A percentile compares a stretch with the other conserved stretches of the same genome.
Evolutionary conservation across 2,797 vertebrate genomes (phyloP).

Genomic region (Ispidina picta): DNA sequence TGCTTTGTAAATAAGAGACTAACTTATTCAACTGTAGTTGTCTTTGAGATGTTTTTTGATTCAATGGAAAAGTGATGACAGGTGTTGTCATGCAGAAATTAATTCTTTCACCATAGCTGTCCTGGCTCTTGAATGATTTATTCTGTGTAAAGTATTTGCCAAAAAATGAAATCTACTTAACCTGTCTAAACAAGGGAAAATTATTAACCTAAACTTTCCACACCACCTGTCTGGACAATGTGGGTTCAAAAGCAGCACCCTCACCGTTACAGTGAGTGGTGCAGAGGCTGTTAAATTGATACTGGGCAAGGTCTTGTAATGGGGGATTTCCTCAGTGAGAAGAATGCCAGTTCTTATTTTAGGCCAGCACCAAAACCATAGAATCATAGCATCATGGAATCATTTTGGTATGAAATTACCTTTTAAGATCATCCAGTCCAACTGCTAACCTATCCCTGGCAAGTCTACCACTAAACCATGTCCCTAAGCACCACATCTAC

Average conservation of each 20-base stretch:
- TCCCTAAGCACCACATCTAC: not conserved
- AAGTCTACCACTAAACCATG: not conserved
- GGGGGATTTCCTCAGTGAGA: slow-evolving; percentile 23
- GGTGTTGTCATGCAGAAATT: slow-evolving; percentile 55
- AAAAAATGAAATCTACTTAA: slow-evolving; percentile 59
- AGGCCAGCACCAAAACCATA: not conserved
- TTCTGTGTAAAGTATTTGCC: slow-evolving; percentile 58
- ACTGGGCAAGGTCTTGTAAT: not conserved
- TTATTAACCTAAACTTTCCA: slow-evolving; percentile 37
- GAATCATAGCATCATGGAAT: not conserved
- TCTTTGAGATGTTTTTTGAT: slow-evolving; percentile 38
- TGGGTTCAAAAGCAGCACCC: not conserved
- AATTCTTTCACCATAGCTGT: slow-evolving; percentile 65
- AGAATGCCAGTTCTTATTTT: not conserved
- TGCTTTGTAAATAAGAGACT: slow-evolving; percentile 34
- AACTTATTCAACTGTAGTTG: slow-evolving; percentile 11
- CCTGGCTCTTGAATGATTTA: slow-evolving; percentile 38
- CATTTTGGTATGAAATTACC: not conserved
- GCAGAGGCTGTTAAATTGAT: slow-evolving; percentile 28
- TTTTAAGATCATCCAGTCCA: not conserved
- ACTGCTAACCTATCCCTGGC: not conserved
- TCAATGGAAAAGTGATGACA: slow-evolving; percentile 64
- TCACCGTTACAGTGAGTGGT: not conserved
- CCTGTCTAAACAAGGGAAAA: slow-evolving; percentile 61
- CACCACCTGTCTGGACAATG: not conserved